Conservation (phyloP, 2,113 vertebrate genomes). For the Tragelaphus imberbis region DNA sequence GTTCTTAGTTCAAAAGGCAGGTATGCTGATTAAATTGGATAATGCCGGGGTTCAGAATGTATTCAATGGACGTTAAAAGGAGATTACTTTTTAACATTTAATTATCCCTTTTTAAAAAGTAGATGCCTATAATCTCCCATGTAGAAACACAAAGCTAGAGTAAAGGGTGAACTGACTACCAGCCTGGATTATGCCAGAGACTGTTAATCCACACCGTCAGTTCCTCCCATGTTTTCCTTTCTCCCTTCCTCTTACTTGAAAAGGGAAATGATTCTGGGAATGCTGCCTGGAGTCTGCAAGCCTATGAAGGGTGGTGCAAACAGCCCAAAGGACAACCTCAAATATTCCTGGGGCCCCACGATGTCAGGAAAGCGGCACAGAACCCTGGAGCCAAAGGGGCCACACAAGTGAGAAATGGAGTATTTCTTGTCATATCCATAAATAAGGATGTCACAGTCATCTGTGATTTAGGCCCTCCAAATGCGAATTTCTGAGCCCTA, state of each 20-base stretch:
- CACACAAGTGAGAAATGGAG: background rate
- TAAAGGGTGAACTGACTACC: background rate
- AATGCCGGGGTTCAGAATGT: background rate
- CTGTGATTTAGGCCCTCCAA: background rate
- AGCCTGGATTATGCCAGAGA: background rate
- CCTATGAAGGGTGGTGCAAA: background rate
- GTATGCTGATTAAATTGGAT: background rate
- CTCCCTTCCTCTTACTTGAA: background rate
- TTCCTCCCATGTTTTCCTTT: background rate
- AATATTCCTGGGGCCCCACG: background rate
- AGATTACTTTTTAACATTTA: background rate
- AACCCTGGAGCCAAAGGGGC: background rate
- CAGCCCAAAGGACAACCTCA: background rate
- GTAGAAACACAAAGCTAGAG: background rate
- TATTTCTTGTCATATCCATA: background rate
- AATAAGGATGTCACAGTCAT: background rate
- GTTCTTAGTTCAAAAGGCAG: background rate
- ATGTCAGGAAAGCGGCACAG: background rate
- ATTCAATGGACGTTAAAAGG: background rate
- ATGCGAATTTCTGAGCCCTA: background rate
- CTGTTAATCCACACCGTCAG: background rate
- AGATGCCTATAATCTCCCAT: background rate
- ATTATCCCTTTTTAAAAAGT: slow-evolving; percentile 25
- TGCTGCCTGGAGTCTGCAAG: background rate
- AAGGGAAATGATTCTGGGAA: background rate